Base-by-base conservation (phyloP, 2,888 invertebrate genomes). In the Neoscelio sp. region DNA sequence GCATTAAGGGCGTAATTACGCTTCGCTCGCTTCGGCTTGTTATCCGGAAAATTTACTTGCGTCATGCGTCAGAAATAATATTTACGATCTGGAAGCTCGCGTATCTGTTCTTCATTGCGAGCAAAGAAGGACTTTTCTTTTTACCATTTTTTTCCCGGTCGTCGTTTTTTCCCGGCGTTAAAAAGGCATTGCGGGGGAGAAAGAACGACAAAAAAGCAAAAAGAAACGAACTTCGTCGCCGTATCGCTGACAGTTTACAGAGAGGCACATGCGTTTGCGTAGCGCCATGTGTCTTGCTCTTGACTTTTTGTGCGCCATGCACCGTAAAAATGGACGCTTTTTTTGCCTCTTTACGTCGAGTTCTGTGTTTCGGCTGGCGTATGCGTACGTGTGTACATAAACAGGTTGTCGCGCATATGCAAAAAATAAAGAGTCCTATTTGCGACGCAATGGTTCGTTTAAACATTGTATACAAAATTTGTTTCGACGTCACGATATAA, bases 181-280 rank as follows among this genome's bases (percentile, higher is more conserved):
- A 60, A 60, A 50, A 60, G 42, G 23, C 64, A 35, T 77, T 82
- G 83, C 81, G 81, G 82, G 80, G 82, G 80, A 80, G 83, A 80
- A 80, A 33, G 78, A 23, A 48, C 60, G 56, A 65, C 54, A 13
- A 10, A 44, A 33, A 8, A 46, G 73, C 67, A 67, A 78, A 65
- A 71, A 77, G 23, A 65, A 5, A 6, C 30, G 30, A 15, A 6
- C 20, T 15, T 28, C 46, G 38, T 38, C 20, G 81, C 71, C 81
- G 81, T 84, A 84, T 85, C 85, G 85, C 80, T 85, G 84, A 86
- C 87, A 83, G 83, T 86, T 87, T 86, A 87, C 85, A 84, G 82
- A 84, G 79, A 65, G 82, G 73, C 56, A 74, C 74, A 64, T 83
- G 82, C 83, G 84, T 85, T 85, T 82, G 84, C 84, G 52, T 44